Base-by-base conservation (phyloP, 2,888 invertebrate species). In the Chymomyza fuscimana region DNA sequence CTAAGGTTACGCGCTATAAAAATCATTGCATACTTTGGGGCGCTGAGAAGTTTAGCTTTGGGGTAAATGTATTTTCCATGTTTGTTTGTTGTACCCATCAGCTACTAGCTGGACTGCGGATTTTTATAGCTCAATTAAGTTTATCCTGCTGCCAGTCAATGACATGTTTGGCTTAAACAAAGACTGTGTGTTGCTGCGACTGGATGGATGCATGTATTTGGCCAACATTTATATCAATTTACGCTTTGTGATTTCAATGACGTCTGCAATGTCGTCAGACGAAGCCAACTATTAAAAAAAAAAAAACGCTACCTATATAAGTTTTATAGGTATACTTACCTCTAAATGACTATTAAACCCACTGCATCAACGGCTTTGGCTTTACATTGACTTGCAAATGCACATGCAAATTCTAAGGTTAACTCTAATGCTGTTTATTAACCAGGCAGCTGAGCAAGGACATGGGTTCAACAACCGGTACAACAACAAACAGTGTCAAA, bases 401-500 rank as follows among this genome's bases (percentile, higher is more conserved):
- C 40, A 46, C 40, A 46, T 46, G 40, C 40, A 46, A 46, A 46
- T 46, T 12, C 54, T 16, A 54, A 54, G 16, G 54, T 54, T 19
- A 22, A 54, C 16, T 19, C 16, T 16, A 51, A 15, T 4, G 54
- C 54, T 9, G 22, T 54, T 54, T 7, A 54, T 16, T 54, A 54
- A 54, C 54, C 54, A 16, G 22, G 54, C 54, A 51, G 16, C 25
- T 25, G 5, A n/a, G 51, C 51, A 9, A 16, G 15, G 15, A 51
- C 51, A 51, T 2, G 51, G 12, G 51, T 51, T 16, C 51, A 51
- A 51, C 6, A 6, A 51, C 51, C 6, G 16, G 15, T 6, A 19
- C 54, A 54, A 54, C 54, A 54, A 54, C 54, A 54, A 54, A 22
- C 16, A 19, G 54, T 19, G 54, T 6, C 54, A 54, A 54, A 54